These are phyloP conservation scores for Pseudoips prasinana DNA, from an alignment of 2,888 invertebrate genomes.

Conservation along the genomic window DNA sequence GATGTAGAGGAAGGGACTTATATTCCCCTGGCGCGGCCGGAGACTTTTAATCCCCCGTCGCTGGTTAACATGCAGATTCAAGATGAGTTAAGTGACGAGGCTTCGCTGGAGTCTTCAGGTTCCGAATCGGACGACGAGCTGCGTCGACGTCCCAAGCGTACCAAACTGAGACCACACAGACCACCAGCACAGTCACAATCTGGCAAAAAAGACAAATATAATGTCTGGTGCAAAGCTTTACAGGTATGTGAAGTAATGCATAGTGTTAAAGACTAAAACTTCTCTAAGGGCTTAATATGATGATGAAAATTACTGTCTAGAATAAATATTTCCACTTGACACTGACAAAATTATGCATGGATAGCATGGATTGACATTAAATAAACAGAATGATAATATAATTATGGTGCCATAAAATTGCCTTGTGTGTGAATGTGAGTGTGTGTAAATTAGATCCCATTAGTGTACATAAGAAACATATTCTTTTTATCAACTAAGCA, in stretches of 20 bases:
- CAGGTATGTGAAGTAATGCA: constrained; percentile 56
- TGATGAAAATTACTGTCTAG: too few relatives aligned
- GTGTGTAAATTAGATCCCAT: too few relatives aligned
- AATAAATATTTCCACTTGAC: too few relatives aligned
- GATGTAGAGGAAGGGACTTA: constrained; percentile 79
- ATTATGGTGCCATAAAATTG: too few relatives aligned
- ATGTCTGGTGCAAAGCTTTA: constrained; percentile 87
- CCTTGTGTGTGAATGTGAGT: too few relatives aligned
- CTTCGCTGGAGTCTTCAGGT: constrained; percentile 73
- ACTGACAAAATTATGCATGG: too few relatives aligned
- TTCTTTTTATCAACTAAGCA: too few relatives aligned
- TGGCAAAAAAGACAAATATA: constrained; percentile 86
- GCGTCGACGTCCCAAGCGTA: constrained; percentile 75
- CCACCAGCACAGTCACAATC: constrained; percentile 51
- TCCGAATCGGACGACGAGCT: constrained; percentile 84
- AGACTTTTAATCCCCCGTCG: constrained; percentile 75
- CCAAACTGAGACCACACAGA: constrained; percentile 63
- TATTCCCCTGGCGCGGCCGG: constrained; percentile 81
- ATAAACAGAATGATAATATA: too few relatives aligned
- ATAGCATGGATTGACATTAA: too few relatives aligned
- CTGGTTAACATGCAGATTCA: constrained; percentile 79
- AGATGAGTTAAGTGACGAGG: constrained; percentile 83
- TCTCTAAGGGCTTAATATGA: too few relatives aligned
- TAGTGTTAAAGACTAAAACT: too few relatives aligned
- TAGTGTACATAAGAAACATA: too few relatives aligned